Percentiles rank a stretch among this genome's conserved stretches.
These are phyloP conservation scores for Limnodromus scolopaceus DNA, from an alignment of 2,797 vertebrate species.

Conservation along the genomic window DNA sequence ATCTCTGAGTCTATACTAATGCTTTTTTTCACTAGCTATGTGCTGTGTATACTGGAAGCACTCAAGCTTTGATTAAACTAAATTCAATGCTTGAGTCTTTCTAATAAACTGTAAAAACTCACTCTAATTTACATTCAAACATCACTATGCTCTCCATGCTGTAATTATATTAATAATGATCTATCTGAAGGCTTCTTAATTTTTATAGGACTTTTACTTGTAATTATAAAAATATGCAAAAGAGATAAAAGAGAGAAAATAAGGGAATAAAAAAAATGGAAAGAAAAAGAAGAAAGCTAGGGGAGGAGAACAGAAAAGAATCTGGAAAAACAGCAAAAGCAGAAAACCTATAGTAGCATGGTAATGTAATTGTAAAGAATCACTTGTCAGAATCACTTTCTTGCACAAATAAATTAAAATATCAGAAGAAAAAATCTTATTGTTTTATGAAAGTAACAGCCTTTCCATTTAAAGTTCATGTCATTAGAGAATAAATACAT, in stretches of 20 bases:
- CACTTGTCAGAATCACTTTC: background rate
- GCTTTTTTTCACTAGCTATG: background rate
- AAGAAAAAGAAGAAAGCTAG: background rate
- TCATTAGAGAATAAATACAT: background rate
- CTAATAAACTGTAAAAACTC: slow-evolving; percentile 62
- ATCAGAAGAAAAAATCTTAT: background rate
- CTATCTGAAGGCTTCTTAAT: slow-evolving; percentile 34
- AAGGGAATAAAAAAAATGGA: background rate
- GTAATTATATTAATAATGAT: slow-evolving; percentile 62
- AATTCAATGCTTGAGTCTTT: slow-evolving; percentile 41
- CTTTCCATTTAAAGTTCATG: background rate
- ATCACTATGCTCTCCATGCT: slow-evolving; percentile 13
- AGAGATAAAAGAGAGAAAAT: background rate
- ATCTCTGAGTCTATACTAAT: background rate
- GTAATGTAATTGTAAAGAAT: background rate
- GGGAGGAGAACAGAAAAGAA: background rate
- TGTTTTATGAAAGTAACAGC: background rate
- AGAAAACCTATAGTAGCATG: background rate
- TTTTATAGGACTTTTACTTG: slow-evolving; percentile 31
- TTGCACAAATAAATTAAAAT: background rate
- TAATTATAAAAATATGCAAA: slow-evolving; percentile 20
- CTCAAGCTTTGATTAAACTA: slow-evolving; percentile 65
- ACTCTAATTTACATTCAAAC: slow-evolving; percentile 58
- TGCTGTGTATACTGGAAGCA: slow-evolving; percentile 28
- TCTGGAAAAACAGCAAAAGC: background rate